Base-by-base conservation (phyloP, 2,113 vertebrate species). In the Hoplias malabaricus region DNA sequence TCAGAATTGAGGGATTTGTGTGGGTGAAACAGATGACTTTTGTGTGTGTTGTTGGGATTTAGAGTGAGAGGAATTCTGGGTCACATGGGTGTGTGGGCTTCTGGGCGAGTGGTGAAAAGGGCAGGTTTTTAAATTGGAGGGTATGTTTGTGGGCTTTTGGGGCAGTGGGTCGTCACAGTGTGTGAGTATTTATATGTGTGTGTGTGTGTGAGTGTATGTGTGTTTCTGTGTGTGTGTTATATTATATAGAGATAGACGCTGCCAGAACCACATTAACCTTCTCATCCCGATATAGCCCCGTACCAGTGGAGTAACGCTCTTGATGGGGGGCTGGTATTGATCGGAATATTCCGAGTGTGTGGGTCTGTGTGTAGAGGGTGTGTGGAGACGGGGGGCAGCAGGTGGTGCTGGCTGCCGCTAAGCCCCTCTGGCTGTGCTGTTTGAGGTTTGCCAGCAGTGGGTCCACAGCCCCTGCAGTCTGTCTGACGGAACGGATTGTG, bases 191-290 rank as follows among this genome's bases (percentile, higher is more conserved):
- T 19, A 2, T 3, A 12, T 6, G 42, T n/a, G n/a, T n/a, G 5
- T 21, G 48, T 16, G 19, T 16, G 19, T 53, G 48, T 19, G 3
- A 5, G 48, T 11, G 48, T 8, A 21, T 19, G 3, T 3, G 42
- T 6, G 42, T n/a, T n/a, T n/a, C n/a, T n/a, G 42, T 3, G 42
- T 36, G 57, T 62, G 38, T 36, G 46, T 21, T 53, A 73, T 75
- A 79, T 78, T 82, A 48, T 25, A 66, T 16, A 66, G 29, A 75
- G 80, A 82, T 79, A 79, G 76, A 79, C 69, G 72, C 75, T 66
- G 61, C 61, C 19, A 53, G 79, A 75, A 73, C 53, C 82, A 78
- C 75, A 84, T 84, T 84, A 84, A 84, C 82, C 79, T 84, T 73
- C 79, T 78, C 82, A 78, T 84, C 79, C 76, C 42, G 67, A 71